Evolutionary conservation across 1,140 invertebrate species (phyloP), one percentile per base, ranked within the genome.

Genomic region (Monochamus saltuarius): DNA sequence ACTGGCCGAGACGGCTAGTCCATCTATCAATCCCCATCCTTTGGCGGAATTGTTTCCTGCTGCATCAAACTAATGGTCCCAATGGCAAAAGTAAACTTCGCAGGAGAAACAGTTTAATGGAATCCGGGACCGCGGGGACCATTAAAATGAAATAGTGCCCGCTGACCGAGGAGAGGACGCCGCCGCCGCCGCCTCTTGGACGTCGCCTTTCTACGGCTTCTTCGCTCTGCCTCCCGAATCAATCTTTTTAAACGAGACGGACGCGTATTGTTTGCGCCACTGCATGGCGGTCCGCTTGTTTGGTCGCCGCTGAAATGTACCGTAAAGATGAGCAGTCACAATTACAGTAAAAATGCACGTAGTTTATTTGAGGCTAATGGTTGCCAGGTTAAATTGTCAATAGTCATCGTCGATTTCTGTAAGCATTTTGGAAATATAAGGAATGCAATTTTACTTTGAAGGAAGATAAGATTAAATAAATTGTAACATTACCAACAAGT

Each of bases 81-180:
- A 69, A 59, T 72, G 75, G 73, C 71, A 72, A 73, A 70, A 72
- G 68, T 74, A 75, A 75, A 75, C 74, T 76, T 73, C 55, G 68
- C 70, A 68, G 67, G 72, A 75, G 72, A 75, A 77, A 75, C 74
- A 74, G 70, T 76, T 77, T 77, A 77, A 77, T 77, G 76, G 74
- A 77, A 77, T 76, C 74, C 72, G 65, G 74, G 70, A 67, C 74
- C 72, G 67, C 67, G 68, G 75, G 75, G 74, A 77, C 76, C 74
- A 77, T 77, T 77, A 77, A 77, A 77, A 77, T 77, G 75, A 77
- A 77, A 77, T 77, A 77, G 65, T 75, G 70, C 58, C 62, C 66
- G 66, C 67, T 60, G 68, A 68, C 71, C 66, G 65, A 70, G 68
- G 47, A 61, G 57, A 67, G 60, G 56, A 29, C 56, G 17, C 22